These are phyloP conservation scores for Parapristionchus giblindavisi DNA, from an alignment of 2,888 invertebrate species.

Conservation along the genomic window DNA sequence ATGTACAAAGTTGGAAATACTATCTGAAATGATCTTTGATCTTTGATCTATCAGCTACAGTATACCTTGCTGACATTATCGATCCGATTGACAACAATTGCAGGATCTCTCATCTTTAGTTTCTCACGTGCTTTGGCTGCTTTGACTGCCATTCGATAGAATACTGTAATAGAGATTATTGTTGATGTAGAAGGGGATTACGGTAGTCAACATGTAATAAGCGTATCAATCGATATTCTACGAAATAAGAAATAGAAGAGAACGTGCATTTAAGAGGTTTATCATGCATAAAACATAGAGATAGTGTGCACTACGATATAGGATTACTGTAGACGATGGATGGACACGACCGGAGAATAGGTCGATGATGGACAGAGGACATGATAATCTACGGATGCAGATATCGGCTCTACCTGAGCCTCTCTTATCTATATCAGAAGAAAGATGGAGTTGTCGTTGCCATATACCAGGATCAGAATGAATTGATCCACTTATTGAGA, in stretches of 20 bases:
- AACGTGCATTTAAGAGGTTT: constrained; percentile 3
- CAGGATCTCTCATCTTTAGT: constrained; percentile 56
- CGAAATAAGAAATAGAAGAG: constrained; percentile 1
- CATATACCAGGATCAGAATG: constrained; percentile 17
- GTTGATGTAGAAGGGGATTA: not conserved
- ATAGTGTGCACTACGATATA: constrained; percentile 6
- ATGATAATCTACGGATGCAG: constrained; percentile 31
- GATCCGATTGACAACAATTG: constrained; percentile 58
- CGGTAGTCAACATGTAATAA: not conserved
- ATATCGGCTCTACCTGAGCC: constrained; percentile 11
- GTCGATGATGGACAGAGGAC: not conserved
- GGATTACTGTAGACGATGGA: constrained; percentile 4
- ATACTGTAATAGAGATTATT: constrained; percentile 45
- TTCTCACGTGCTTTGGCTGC: constrained; percentile 58
- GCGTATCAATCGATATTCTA: too few species aligned
- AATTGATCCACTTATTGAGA: constrained; percentile 7
- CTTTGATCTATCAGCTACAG: not conserved
- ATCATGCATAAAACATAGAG: constrained; percentile 15
- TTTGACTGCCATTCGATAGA: constrained; percentile 61
- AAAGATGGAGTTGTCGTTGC: not conserved
- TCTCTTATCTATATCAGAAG: constrained; percentile 16
- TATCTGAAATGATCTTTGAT: constrained; percentile 65
- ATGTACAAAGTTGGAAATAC: constrained; percentile 82
- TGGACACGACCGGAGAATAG: not conserved
- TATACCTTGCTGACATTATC: constrained; percentile 56